Percentiles rank a stretch among this genome's conserved stretches.
Conservation (phyloP, 1,140 invertebrate species). For the Stratiolaelaps scimitus region DNA sequence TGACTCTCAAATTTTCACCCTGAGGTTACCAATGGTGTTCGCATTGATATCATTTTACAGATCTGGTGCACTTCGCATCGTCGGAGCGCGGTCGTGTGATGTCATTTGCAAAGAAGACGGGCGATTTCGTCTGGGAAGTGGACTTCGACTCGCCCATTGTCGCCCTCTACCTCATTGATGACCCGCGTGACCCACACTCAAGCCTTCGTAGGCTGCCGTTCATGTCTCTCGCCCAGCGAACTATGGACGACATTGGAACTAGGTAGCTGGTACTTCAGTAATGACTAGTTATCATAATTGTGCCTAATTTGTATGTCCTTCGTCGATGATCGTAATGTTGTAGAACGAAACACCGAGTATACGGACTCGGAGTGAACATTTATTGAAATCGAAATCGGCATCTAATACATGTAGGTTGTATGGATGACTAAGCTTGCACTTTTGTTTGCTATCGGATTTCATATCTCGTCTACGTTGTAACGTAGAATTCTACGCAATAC, state of each 20-base stretch:
- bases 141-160: conserved; percentile 79
- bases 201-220: conserved; percentile 71
- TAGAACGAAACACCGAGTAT: too few species aligned
- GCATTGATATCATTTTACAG: conserved; percentile 47
- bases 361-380: too few species aligned
- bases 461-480: too few species aligned
- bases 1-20: too few species aligned
- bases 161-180: conserved; percentile 57
- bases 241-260: conserved; percentile 32
- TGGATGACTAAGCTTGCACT: too few species aligned
- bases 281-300: too few species aligned
- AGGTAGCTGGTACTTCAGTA: conserved; percentile 36
- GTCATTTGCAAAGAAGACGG: conserved; percentile 49
- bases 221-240: conserved; percentile 57
- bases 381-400: too few species aligned
- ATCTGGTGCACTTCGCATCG: conserved; percentile 70
- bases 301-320: too few species aligned
- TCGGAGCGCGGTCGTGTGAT: conserved; percentile 73
- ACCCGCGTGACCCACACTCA: background rate
- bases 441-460: too few species aligned
- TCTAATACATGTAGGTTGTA: too few species aligned
- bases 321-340: too few species aligned
- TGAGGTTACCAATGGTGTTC: too few species aligned
- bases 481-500: conserved; percentile 25
- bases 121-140: conserved; percentile 67